Conservation (phyloP, 2,888 invertebrate species). For the Spisula subtruncata region DNA sequence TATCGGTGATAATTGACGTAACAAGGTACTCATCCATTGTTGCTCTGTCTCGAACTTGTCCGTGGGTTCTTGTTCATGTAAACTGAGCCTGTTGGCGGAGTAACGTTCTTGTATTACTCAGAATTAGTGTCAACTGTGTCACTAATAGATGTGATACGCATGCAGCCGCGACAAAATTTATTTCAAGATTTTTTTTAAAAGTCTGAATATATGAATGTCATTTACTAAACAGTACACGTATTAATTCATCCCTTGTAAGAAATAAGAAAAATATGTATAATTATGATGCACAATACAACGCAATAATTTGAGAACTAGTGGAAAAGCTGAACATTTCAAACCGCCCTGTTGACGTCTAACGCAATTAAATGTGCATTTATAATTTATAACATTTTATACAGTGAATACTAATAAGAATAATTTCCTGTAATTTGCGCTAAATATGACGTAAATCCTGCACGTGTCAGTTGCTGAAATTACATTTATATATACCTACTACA, state of each 20-base stretch:
- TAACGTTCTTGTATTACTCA: no score
- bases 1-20: no score
- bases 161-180: neutral
- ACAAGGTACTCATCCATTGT: no score
- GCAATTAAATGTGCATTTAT: constrained; percentile 27
- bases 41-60: no score
- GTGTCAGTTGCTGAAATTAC: neutral
- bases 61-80: no score
- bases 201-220: neutral
- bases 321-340: neutral
- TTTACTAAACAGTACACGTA: neutral
- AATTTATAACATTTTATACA: neutral
- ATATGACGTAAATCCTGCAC: neutral
- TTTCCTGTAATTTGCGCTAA: constrained; percentile 1
- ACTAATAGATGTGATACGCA: no score
- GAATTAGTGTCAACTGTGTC: no score
- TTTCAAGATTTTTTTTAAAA: neutral
- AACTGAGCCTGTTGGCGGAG: no score
- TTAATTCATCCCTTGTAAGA: neutral
- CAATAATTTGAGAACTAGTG: neutral
- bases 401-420: constrained; percentile 18
- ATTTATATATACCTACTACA: neutral
- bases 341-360: neutral
- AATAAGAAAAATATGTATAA: neutral
- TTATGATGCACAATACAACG: neutral